A percentile compares a stretch with the other conserved stretches of the same genome.
These are phyloP conservation scores for Margarornis squamiger DNA, from an alignment of 2,797 vertebrate species.

Conservation along the genomic window DNA sequence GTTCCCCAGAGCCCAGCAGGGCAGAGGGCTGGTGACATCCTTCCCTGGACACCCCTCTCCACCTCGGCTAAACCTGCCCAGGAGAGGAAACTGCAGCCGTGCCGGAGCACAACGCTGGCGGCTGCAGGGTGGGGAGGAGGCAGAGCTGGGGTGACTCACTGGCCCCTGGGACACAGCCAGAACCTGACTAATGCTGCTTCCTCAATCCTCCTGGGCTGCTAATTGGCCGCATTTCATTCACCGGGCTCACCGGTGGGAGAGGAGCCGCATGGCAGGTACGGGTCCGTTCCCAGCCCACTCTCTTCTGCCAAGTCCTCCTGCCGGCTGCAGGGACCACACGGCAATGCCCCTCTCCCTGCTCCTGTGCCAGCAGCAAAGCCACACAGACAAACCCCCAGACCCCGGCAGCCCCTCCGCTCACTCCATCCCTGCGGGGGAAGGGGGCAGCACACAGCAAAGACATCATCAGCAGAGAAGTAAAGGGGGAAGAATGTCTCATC, in stretches of 20 bases:
- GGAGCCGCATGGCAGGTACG: not conserved
- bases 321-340: not conserved
- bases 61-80: not conserved
- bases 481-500: not conserved
- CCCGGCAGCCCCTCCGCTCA: not conserved
- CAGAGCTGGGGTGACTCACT: slow-evolving; percentile 18
- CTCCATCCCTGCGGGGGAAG: not conserved
- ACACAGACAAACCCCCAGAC: not conserved
- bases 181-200: slow-evolving; percentile 2
- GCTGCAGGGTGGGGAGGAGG: not conserved
- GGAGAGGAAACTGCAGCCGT: not conserved
- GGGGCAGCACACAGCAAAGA: not conserved
- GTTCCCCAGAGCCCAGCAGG: not conserved
- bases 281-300: not conserved
- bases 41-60: not conserved
- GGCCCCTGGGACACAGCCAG: slow-evolving; percentile 20
- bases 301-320: not conserved
- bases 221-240: slow-evolving; percentile 30
- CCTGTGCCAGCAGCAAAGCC: not conserved
- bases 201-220: not conserved
- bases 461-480: not conserved
- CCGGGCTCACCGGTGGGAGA: not conserved
- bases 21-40: not conserved
- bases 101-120: not conserved
- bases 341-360: not conserved